A percentile compares a stretch with the other conserved stretches of the same genome.
Conservation (phyloP, 2,888 invertebrate genomes). For the Yponomeuta malinellus region DNA sequence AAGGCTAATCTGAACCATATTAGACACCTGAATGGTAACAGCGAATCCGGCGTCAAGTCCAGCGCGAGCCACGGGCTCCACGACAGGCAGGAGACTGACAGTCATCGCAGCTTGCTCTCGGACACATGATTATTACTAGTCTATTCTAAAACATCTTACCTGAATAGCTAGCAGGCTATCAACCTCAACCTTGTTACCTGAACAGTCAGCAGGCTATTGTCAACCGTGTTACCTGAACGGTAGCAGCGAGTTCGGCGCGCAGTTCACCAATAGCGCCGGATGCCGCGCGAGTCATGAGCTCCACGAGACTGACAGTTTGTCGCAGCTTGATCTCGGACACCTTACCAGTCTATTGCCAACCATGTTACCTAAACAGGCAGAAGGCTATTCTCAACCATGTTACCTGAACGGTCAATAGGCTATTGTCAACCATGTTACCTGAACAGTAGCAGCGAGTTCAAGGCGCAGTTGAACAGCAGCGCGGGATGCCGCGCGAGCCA, state of each 20-base stretch:
- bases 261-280: constrained; percentile 79
- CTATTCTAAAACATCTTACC: too few relatives aligned
- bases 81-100: constrained; percentile 59
- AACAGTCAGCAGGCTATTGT: too few relatives aligned
- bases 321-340: too few relatives aligned
- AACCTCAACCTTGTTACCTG: too few relatives aligned
- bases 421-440: constrained; percentile 22
- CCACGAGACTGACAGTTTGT: constrained; percentile 56
- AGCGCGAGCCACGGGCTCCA: constrained; percentile 85
- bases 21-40: constrained; percentile 76
- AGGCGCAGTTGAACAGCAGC: constrained; percentile 84
- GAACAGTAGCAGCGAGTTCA: constrained; percentile 84
- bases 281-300: constrained; percentile 78
- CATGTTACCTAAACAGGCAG: too few relatives aligned
- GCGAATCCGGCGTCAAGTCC: constrained; percentile 81
- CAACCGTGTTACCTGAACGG: not conserved
- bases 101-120: too few relatives aligned
- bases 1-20: too few relatives aligned
- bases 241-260: constrained; percentile 75
- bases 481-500: constrained; percentile 65
- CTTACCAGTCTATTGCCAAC: too few relatives aligned
- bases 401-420: too few relatives aligned
- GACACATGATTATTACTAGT: too few relatives aligned
- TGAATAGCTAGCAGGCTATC: too few relatives aligned
- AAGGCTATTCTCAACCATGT: too few relatives aligned